Conservation (phyloP, 2,888 invertebrate species). For the Lepidonotus clava region DNA sequence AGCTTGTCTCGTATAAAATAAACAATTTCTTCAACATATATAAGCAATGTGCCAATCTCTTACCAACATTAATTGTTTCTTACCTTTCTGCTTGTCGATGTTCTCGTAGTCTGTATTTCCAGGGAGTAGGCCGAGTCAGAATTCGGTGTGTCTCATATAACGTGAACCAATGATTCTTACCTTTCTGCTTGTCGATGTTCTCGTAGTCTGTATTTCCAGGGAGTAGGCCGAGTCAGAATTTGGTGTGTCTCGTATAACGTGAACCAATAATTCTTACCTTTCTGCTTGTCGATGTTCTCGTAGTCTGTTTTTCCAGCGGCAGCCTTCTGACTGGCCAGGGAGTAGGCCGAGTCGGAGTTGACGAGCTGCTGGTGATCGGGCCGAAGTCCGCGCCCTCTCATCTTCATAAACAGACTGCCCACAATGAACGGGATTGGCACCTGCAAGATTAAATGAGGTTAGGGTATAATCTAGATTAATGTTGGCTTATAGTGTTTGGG, state of each 20-base stretch:
- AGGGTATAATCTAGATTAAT: too few species aligned
- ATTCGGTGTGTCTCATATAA: too few species aligned
- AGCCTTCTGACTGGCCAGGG: slow-evolving; percentile 42
- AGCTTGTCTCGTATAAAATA: too few species aligned
- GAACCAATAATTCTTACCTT: slow-evolving; percentile 52
- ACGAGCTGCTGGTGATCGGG: slow-evolving; percentile 57
- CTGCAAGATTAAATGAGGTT: slow-evolving; percentile 59
- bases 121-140: slow-evolving; percentile 33
- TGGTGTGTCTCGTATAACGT: too few species aligned
- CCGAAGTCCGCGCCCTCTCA: slow-evolving; percentile 57
- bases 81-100: slow-evolving; percentile 43
- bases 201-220: slow-evolving; percentile 2
- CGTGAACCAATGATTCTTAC: too few species aligned
- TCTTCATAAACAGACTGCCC: slow-evolving; percentile 59
- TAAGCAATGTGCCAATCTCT: too few species aligned
- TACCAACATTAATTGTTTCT: too few species aligned
- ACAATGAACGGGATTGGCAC: slow-evolving; percentile 64
- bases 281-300: slow-evolving; percentile 52
- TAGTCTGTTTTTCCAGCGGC: slow-evolving; percentile 32
- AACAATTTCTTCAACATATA: too few species aligned
- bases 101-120: slow-evolving; percentile 15
- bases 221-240: slow-evolving; percentile 47
- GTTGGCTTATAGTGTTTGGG: too few species aligned
- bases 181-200: slow-evolving; percentile 36
- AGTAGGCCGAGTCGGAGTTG: slow-evolving; percentile 54